Percentiles rank a stretch among this genome's conserved stretches.
Conservation (phyloP, 2,888 invertebrate species). For the Drosophila mulleri region DNA sequence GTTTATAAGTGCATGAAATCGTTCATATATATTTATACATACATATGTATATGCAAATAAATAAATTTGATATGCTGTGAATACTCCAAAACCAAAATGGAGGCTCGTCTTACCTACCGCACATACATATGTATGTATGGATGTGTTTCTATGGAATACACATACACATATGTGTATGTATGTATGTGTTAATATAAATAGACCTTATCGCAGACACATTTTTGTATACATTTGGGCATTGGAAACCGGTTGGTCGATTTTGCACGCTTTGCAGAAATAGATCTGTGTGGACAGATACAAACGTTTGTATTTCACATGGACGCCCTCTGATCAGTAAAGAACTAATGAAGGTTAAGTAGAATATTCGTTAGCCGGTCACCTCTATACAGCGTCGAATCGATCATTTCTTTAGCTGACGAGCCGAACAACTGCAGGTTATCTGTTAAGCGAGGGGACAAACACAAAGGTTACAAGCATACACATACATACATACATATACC, state of each 20-base stretch:
- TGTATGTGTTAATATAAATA: conserved; percentile 33
- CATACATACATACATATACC: background rate
- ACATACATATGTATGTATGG: background rate
- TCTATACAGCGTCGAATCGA: conserved; percentile 21
- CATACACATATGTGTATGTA: background rate
- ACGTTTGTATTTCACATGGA: conserved; percentile 7
- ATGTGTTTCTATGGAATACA: background rate
- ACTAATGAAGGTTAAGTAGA: conserved; percentile 45
- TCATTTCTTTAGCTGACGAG: conserved; percentile 19
- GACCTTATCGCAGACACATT: conserved; percentile 43
- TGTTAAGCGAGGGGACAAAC: background rate
- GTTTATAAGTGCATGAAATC: background rate
- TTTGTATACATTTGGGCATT: conserved; percentile 29
- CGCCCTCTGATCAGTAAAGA: conserved; percentile 17
- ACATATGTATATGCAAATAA: background rate
- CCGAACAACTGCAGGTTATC: conserved; percentile 25
- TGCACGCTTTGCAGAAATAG: conserved; percentile 41
- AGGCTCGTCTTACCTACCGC: conserved; percentile 65
- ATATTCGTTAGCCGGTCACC: conserved; percentile 34
- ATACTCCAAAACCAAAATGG: conserved; percentile 25
- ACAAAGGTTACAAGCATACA: background rate
- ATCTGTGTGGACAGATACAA: background rate
- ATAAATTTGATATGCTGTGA: conserved; percentile 11
- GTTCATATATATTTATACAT: too few species aligned
- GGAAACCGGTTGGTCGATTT: conserved; percentile 33